phyloP scores from a whole-genome alignment of 2,888 invertebrate genomes.

The Melanargia galathea region DNA sequence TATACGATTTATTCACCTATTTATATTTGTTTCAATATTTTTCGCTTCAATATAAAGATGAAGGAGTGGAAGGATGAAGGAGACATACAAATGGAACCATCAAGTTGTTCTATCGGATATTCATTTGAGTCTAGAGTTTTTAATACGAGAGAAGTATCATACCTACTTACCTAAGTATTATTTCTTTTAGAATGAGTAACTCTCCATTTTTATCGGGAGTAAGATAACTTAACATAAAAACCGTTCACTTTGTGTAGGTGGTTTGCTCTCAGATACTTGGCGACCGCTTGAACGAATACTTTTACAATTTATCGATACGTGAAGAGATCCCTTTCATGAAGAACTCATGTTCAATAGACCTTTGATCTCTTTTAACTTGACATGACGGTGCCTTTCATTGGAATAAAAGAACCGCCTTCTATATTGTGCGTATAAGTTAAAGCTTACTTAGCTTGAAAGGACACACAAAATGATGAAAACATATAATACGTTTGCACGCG shows the following conservation, averaged over 20 bases:
- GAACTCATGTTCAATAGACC: constrained; percentile 27
- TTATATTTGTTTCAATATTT: no score
- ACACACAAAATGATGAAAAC: constrained; percentile 9
- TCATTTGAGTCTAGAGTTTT: no score
- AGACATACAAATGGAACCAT: no score
- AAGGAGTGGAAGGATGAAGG: no score
- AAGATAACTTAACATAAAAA: background rate
- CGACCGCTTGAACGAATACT: constrained; percentile 16
- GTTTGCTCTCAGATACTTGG: constrained; percentile 12
- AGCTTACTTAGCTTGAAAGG: constrained; percentile 18
- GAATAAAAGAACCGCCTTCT: constrained; percentile 13
- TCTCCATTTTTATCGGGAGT: background rate
- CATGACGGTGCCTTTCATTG: constrained; percentile 26
- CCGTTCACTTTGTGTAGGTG: background rate
- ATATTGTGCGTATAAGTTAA: constrained; percentile 22
- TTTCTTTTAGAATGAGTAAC: background rate
- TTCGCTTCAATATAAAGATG: no score
- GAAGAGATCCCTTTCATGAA: constrained; percentile 30
- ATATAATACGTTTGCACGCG: background rate
- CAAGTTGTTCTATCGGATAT: no score
- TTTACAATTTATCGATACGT: constrained; percentile 24
- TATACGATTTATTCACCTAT: no score
- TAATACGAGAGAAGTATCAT: no score
- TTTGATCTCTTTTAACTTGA: constrained; percentile 36
- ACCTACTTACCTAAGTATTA: no score